Evolutionary conservation across 2,888 invertebrate species (phyloP).

Genomic region (Cryptocephalus primarius): DNA sequence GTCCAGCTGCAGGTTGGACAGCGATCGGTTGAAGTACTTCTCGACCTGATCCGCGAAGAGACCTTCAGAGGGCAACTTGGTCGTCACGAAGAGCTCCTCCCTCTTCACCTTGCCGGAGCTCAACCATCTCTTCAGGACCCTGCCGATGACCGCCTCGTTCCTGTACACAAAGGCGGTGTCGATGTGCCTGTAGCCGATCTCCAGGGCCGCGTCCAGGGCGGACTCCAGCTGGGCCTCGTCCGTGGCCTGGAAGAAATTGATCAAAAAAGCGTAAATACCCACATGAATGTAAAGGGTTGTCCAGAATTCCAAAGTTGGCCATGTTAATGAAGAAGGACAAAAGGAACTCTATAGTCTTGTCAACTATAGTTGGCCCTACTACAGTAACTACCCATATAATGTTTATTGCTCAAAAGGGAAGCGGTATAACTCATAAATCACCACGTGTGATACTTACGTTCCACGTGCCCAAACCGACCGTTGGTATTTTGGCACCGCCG

Average conservation of each 20-base stretch:
- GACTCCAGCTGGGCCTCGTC: slow-evolving; percentile 51
- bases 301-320: no score
- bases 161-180: slow-evolving; percentile 71
- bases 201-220: slow-evolving; percentile 58
- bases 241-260: slow-evolving; percentile 42
- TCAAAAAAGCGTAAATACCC: no score
- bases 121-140: slow-evolving; percentile 60
- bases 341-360: no score
- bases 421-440: no score
- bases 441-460: not conserved
- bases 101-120: slow-evolving; percentile 44
- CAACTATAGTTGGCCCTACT: no score
- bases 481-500: slow-evolving; percentile 1
- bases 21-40: slow-evolving; percentile 17
- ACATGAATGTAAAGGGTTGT: no score
- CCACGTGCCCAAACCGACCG: slow-evolving; percentile 1
- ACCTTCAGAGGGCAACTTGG: slow-evolving; percentile 59
- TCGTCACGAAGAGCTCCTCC: slow-evolving; percentile 70
- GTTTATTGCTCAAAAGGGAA: no score
- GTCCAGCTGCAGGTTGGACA: slow-evolving; percentile 18
- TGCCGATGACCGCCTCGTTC: slow-evolving; percentile 67
- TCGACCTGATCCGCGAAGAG: slow-evolving; percentile 16
- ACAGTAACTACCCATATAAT: no score
- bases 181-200: slow-evolving; percentile 72
- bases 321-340: no score